Evolutionary conservation across 2,888 invertebrate genomes (phyloP).

Genomic region (Parnassius glacialis): DNA sequence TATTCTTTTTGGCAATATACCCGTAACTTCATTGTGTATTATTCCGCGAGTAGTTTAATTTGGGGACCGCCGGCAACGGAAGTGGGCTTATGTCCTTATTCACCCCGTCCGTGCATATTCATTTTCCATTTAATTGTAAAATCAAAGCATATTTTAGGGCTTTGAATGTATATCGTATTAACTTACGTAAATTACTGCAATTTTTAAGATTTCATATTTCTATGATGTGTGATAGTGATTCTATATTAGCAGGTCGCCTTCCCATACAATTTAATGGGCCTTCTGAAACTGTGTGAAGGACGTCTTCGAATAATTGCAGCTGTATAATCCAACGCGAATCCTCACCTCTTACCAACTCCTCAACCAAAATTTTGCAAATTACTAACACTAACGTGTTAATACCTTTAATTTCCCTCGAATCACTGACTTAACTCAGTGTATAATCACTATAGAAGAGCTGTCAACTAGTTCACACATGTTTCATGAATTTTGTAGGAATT

Average conservation of each 20-base stretch:
- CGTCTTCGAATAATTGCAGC: slow-evolving; percentile 69
- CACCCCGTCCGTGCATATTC: slow-evolving; percentile 22
- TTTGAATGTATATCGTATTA: too few species aligned
- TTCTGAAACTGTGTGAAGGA: slow-evolving; percentile 70
- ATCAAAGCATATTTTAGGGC: neutral
- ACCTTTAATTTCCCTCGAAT: neutral
- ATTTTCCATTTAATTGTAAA: neutral
- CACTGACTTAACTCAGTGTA: too few species aligned
- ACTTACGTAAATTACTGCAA: too few species aligned
- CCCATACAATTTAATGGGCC: slow-evolving; percentile 64
- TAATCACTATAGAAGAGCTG: too few species aligned
- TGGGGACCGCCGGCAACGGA: slow-evolving; percentile 43
- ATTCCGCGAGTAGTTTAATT: slow-evolving; percentile 62
- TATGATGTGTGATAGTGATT: slow-evolving; percentile 42
- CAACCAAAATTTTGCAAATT: slow-evolving; percentile 17
- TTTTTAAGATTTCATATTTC: neutral
- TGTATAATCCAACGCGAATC: slow-evolving; percentile 67
- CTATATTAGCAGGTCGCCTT: slow-evolving; percentile 61
- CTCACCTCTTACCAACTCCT: slow-evolving; percentile 32
- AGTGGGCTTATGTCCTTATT: slow-evolving; percentile 52
- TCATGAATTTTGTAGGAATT: too few species aligned
- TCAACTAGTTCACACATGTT: too few species aligned
- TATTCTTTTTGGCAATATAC: slow-evolving; percentile 73
- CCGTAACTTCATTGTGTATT: slow-evolving; percentile 56
- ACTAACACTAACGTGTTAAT: slow-evolving; percentile 11